Evolutionary conservation across 1,140 invertebrate species (phyloP).

Genomic region (Lordiphosa mommai): DNA sequence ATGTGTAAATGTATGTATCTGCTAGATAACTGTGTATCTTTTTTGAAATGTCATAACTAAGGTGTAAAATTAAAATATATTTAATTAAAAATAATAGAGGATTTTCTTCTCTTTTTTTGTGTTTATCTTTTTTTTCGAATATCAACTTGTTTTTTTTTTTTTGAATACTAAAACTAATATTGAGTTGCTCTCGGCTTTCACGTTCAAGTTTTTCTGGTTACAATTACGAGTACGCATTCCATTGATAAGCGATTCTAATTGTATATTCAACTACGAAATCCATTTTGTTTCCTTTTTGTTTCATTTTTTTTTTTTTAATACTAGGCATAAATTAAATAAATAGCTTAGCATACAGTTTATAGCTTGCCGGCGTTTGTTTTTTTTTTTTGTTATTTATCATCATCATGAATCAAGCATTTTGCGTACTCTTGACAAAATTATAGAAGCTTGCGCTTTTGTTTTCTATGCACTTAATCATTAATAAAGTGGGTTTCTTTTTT

Average conservation of each 20-base stretch:
- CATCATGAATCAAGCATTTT: conserved; percentile 41
- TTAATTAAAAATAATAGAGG: conserved; percentile 63
- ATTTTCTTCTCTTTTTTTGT: conserved; percentile 24
- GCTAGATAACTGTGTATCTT: conserved; percentile 49
- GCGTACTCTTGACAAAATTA: conserved; percentile 49
- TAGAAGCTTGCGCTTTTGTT: conserved; percentile 37
- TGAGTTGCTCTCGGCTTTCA: conserved; percentile 75
- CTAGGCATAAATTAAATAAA: conserved; percentile 76
- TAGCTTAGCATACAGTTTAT: conserved; percentile 70
- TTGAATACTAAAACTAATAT: conserved; percentile 74
- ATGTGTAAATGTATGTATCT: conserved; percentile 25
- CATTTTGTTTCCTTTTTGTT: conserved; percentile 31
- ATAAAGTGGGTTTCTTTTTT: conserved; percentile 35
- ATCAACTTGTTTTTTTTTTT: conserved; percentile 54
- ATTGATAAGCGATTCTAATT: conserved; percentile 64
- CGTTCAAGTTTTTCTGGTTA: conserved; percentile 59
- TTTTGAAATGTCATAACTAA: conserved; percentile 61
- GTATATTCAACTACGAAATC: conserved; percentile 71
- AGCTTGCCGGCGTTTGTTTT: conserved; percentile 49
- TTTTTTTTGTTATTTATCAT: conserved; percentile 58
- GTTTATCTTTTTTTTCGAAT: conserved; percentile 44
- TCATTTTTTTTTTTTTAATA: conserved; percentile 47
- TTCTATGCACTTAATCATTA: conserved; percentile 43
- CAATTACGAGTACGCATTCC: conserved; percentile 58
- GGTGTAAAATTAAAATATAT: conserved; percentile 63